Percentiles rank a stretch among this genome's conserved stretches.
Evolutionary conservation across 2,797 vertebrate species (phyloP).

Genomic region (Chelonia mydas): DNA sequence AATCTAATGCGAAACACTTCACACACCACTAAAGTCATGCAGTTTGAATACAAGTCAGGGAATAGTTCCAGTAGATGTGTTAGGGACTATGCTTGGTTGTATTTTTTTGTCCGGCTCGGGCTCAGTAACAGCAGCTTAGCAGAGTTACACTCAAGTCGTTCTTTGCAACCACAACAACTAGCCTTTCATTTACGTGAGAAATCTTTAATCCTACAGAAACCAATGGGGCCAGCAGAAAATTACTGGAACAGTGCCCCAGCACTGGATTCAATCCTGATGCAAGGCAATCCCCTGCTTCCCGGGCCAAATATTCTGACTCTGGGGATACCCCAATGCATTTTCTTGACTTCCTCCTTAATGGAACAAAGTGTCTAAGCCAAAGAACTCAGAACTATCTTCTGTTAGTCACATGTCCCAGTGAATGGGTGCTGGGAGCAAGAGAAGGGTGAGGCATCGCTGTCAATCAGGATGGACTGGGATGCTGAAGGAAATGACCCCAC

Average conservation of each 20-base stretch:
- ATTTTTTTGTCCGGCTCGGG: background rate
- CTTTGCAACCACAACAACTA: background rate
- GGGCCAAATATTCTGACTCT: background rate
- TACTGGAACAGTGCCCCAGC: background rate
- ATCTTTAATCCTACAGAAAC: background rate
- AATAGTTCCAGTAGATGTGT: background rate
- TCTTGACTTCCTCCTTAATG: background rate
- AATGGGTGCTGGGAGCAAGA: no score
- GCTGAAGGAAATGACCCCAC: background rate
- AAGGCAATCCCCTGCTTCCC: background rate
- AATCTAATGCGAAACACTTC: background rate
- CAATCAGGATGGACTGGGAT: background rate
- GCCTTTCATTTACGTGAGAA: background rate
- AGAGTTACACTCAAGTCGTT: background rate
- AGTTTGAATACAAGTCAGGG: background rate
- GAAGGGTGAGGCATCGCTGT: background rate
- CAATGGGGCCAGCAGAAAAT: background rate
- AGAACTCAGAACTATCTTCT: background rate
- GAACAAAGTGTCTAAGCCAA: background rate
- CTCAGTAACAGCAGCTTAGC: background rate
- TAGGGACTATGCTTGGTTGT: background rate
- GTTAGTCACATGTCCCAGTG: background rate
- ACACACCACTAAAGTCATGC: background rate
- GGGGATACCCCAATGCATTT: background rate
- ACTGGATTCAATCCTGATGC: background rate